A percentile compares a stretch with the other conserved stretches of the same genome.
These are phyloP conservation scores for Prochilodus magdalenae DNA, from an alignment of 2,113 vertebrate genomes.

Conservation along the genomic window DNA sequence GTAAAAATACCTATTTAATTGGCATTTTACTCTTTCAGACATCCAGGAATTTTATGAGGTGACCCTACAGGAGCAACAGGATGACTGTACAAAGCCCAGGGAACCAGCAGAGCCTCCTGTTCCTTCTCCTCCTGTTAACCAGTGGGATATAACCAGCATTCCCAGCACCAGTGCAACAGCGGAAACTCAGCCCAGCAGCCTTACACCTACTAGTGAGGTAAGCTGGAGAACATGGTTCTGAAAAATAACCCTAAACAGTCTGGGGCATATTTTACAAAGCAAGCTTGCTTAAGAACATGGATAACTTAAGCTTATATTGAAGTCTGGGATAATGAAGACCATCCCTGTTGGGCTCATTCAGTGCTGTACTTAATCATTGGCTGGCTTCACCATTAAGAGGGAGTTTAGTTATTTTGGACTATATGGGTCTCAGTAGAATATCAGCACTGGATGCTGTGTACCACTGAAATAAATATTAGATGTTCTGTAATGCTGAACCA, in stretches of 20 bases:
- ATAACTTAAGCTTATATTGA: background rate
- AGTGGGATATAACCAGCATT: slow-evolving; percentile 84
- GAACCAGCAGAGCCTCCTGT: slow-evolving; percentile 72
- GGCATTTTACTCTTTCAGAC: slow-evolving; percentile 71
- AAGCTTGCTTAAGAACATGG: background rate
- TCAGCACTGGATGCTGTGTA: too few relatives aligned
- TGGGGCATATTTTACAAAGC: background rate
- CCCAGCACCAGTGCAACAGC: slow-evolving; percentile 81
- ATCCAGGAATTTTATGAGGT: slow-evolving; percentile 93
- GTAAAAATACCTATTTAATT: too few relatives aligned
- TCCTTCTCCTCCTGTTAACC: slow-evolving; percentile 74
- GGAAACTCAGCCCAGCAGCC: slow-evolving; percentile 79
- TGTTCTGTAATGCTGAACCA: too few relatives aligned
- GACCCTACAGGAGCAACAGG: slow-evolving; percentile 84
- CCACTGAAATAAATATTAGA: too few relatives aligned
- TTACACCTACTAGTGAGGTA: slow-evolving; percentile 82
- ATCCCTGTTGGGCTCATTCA: background rate
- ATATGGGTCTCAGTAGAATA: too few relatives aligned
- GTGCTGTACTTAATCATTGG: too few relatives aligned
- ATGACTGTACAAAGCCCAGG: slow-evolving; percentile 75
- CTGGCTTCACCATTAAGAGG: too few relatives aligned
- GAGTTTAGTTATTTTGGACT: too few relatives aligned
- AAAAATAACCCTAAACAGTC: background rate
- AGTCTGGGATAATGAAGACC: background rate
- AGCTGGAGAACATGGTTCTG: slow-evolving; percentile 23